These are phyloP conservation scores for Carcharodon carcharias DNA, from an alignment of 2,797 vertebrate genomes.

Conservation along the genomic window DNA sequence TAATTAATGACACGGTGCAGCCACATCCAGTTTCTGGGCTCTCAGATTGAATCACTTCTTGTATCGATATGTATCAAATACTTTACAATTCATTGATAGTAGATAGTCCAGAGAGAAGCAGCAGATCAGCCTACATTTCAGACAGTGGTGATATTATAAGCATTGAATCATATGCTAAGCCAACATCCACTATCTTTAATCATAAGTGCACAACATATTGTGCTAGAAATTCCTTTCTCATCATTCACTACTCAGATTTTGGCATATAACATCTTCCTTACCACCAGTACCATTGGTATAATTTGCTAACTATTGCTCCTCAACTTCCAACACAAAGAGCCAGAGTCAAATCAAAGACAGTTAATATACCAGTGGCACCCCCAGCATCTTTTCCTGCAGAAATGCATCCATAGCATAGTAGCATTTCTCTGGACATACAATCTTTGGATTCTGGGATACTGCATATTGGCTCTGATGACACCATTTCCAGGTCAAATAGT, in stretches of 20 bases:
- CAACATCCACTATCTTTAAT: not conserved
- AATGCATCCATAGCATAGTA: too few relatives aligned
- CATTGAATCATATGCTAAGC: not conserved
- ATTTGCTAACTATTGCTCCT: not conserved
- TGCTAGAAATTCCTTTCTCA: not conserved
- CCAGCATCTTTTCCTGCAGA: not conserved
- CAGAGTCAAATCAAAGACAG: not conserved
- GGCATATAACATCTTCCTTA: not conserved
- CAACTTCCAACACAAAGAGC: not conserved
- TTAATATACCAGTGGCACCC: not conserved
- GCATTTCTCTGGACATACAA: not conserved
- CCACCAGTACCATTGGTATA: not conserved
- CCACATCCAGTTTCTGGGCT: not conserved
- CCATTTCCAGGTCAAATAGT: not conserved
- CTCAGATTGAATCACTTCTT: not conserved
- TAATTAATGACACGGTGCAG: not conserved
- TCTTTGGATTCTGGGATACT: not conserved
- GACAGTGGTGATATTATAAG: not conserved
- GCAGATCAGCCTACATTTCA: not conserved
- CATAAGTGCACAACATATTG: not conserved
- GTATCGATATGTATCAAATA: not conserved
- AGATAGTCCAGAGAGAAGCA: not conserved
- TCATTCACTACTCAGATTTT: not conserved
- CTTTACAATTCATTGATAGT: not conserved
- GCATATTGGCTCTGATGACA: not conserved